Base-by-base conservation (phyloP, 2,888 invertebrate genomes). In the Entomobrya multifasciata region DNA sequence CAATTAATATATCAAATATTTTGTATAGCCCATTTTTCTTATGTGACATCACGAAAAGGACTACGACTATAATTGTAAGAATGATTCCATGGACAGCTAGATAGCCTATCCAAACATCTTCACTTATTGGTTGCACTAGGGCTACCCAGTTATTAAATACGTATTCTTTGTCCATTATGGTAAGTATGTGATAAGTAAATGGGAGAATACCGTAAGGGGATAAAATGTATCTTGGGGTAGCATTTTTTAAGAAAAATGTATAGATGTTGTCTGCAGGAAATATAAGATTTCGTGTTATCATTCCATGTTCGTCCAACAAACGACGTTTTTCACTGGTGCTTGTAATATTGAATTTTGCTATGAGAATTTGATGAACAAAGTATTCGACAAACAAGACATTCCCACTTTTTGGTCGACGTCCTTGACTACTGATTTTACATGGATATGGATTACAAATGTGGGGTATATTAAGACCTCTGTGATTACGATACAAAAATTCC, bases 311-410 rank as follows among this genome's bases (percentile, higher is more conserved):
- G 25, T 76, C 76, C 8, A 76, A n/a, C 1, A 76, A 20, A 27
- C 76, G 52, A 3, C 76, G 27, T 8, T 3, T 3, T 55, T 76
- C 76, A 3, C 10, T 2, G 3, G 76, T 25, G 22, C 30, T 76
- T 1, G 76, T 55, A 8, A 76, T 76, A 55, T 76, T 76, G 27
- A 17, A 55, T n/a, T 76, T 76, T 15, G 15, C 11, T n/a, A 30
- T 30, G 1, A 76, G 55, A 5, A 76, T 76, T 36, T 76, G 22
- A 52, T 76, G 76, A 0, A 76, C 76, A 55, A 76, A 76, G 17
- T 22, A 30, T 27, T 76, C 30, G 4, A 76, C 76, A 17, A 76
- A 76, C 6, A 25, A 20, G 0, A 17, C 36, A 8, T 55, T 55
- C 2, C 30, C n/a, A 3, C 74, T 52, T 15, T 74, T 17, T 1